Evolutionary conservation across 37 sponge, comb jelly and placozoan species (phyloP), one percentile per base, ranked within the genome.

Genomic region (Diacarnus erythraeanus): DNA sequence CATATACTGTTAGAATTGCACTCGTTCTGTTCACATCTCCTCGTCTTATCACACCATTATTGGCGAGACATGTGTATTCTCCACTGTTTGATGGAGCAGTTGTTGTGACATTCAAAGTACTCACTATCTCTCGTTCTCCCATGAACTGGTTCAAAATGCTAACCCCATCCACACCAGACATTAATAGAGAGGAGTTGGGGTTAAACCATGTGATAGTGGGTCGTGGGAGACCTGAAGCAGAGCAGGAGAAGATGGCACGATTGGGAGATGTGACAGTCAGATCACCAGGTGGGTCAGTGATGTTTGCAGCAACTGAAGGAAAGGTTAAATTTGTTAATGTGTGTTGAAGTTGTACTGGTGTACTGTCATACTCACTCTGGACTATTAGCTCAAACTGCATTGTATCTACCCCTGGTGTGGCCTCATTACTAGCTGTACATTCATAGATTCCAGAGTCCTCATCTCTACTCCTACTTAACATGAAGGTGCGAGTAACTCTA

Each of bases 191-290:
- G 40, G 44, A 34, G 56, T 60, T 15, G 39, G 29, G 21, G 34
- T 26, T 35, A 30, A 30, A 56, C 91, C 91, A 90, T 18, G 78
- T 78, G 78, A 90, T 78, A 56, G 38, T 3, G 15, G 91, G 91
- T 23, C 56, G 68, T 31, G 91, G 91, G 31, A 59, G 40, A 8
- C 73, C 90, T 38, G 76, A 70, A 21, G 73, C 81, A 57, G 39
- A 51, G 59, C 90, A 90, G 38, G 38, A 40, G 35, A 91, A 69
- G 20, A 35, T 65, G 31, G 78, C 47, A 33, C 1, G 3, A 8
- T 64, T 38, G 26, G 67, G 67, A 9, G n/a, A 1, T 23, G 56
- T 64, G 8, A 78, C 51, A 12, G 65, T 78, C 4, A 34, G 47
- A 5, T 39, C 42, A 15, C 29, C 64, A 42, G 81, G 72, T 0